Base-by-base conservation (phyloP, 2,797 vertebrate genomes). In the Coilia nasus region DNA sequence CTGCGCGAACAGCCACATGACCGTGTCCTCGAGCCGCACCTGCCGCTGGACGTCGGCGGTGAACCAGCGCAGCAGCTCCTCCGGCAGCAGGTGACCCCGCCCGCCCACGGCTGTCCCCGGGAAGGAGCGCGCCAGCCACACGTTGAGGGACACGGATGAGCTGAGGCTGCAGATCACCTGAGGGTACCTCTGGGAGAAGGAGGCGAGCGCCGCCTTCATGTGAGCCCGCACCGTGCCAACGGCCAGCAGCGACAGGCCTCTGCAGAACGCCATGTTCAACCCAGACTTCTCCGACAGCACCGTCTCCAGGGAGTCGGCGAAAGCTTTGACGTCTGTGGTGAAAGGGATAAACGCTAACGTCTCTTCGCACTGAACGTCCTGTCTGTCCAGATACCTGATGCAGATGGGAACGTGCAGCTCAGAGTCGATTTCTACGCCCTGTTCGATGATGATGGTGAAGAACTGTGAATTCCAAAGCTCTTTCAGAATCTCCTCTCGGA, bases 211-310 rank as follows among this genome's bases (percentile, higher is more conserved):
- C 31, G 90, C 91, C 85, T 91, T 94, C 93, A 96, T 94, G 87
- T 93, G 92, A 82, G 89, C 87, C 60, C 94, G 94, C 2, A 93
- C 90, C 50, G 90, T 88, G 50, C 95, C 95, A 6, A 94, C 91
- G 87, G 93, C 94, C 78, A 94, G 86, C 84, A 90, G 88, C 28
- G 94, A 92, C 88, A 95, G 95, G 10, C 96, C 95, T 88, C 95
- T 92, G 86, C 96, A 96, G 56, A 92, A 94, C 82, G 92, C 94
- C 95, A 96, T 95, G 88, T 96, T 95, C 25, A 96, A 93, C 14
- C 96, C 96, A 94, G 95, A 96, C 75, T 96, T 96, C 86, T 95
- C 94, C 56, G 95, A 94, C 82, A 96, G 91, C 0, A 91, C 89
- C 0, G 88, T 90, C 83, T 94, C 95, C 23, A 96, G 87, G 15